Evolutionary conservation across 2,888 invertebrate species (phyloP), one percentile per base, ranked within the genome.

Genomic region (Zele albiditarsus): DNA sequence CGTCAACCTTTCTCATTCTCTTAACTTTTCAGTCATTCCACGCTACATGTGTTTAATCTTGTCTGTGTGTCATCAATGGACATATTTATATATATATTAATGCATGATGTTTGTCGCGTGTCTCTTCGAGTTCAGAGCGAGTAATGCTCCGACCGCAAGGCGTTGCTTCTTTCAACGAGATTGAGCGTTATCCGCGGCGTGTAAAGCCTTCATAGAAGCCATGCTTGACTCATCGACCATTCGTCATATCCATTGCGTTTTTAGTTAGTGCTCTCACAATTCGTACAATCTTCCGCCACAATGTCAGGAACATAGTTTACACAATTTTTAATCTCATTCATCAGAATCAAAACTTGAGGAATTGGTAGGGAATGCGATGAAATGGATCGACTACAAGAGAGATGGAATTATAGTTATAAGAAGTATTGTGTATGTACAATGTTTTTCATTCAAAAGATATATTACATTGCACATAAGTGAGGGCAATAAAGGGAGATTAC

Each of bases 1-100:
- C 12, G 38, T 38, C 38, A 12, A 38, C 38, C 12, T 38, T 68
- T n/a, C 60, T 38, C 69, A 66, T 49, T 31, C 14, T 69, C 71
- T 65, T 25, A 60, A 46, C 70, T 58, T 12, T 62, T 76, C 68
- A 53, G 69, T 66, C 66, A 77, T 76, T 77, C 38, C 23, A 14
- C 23, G 23, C 28, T 27, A 6, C 28, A 67, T 74, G 46, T 62
- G 46, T 69, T 60, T 69, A 14, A 33, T 27, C 38, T 58, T 33
- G 20, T 66, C 53, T n/a, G 23, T 28, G 49, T 27, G n/a, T 4
- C 62, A 46, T 60, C 12, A 49, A 60, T 42, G 53, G 38, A 12
- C 2, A 46, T 46, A n/a, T 14, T 46, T 16, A 46, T 16, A 42
- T 12, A 53, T 20, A 42, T 12, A 20, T 20, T 8, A 38, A 38